Evolutionary conservation across 2,797 vertebrate species (phyloP).

Genomic region (Rhynchotus rufescens): DNA sequence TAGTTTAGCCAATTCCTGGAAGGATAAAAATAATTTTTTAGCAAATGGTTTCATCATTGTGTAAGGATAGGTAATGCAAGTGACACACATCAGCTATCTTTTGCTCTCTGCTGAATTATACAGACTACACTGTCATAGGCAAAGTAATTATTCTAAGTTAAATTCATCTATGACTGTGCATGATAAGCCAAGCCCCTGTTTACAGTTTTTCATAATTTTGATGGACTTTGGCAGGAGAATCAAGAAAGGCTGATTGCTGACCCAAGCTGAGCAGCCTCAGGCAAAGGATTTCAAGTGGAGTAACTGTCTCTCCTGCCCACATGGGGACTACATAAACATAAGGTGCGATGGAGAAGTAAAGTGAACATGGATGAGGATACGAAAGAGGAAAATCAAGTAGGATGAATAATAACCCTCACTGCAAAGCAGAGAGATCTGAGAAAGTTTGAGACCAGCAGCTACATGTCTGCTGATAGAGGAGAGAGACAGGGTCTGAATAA

Average conservation of each 20-base stretch:
- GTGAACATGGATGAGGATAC: not conserved
- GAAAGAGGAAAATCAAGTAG: not conserved
- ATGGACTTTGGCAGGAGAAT: not conserved
- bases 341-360: not conserved
- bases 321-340: fast-evolving
- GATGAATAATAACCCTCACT: not conserved
- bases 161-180: not conserved
- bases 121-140: not conserved
- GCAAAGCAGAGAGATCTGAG: not conserved
- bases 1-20: constrained; percentile 23
- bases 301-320: not conserved
- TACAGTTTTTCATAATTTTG: not conserved
- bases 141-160: not conserved
- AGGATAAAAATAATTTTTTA: not conserved
- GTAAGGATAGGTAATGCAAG: not conserved
- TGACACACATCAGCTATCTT: not conserved
- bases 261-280: fast-evolving
- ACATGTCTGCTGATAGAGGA: not conserved
- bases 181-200: not conserved
- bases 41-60: not conserved
- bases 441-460: not conserved
- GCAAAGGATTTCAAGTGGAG: not conserved
- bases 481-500: not conserved
- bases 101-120: not conserved
- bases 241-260: not conserved